phyloP scores from a whole-genome alignment of 2,113 vertebrate genomes.

The Eclectus roratus region DNA sequence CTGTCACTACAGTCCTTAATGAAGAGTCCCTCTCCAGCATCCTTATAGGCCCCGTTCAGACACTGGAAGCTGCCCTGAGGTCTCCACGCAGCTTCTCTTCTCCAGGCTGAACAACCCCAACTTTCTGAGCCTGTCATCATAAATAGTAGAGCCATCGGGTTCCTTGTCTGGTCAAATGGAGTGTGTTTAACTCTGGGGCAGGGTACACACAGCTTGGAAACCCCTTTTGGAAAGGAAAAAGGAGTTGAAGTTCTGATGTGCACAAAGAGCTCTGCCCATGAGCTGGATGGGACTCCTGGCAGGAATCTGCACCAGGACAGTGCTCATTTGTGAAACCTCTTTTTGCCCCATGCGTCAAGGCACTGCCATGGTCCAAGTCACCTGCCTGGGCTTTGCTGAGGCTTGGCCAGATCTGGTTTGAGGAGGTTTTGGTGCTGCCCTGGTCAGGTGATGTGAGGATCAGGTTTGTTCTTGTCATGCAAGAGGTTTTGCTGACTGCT shows the following conservation, averaged over 20 bases:
- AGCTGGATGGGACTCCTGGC: not conserved
- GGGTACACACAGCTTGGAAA: not conserved
- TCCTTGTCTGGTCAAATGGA: not conserved
- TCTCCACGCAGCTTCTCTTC: too few relatives aligned
- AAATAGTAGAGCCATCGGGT: not conserved
- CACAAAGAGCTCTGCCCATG: not conserved
- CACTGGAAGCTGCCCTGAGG: too few relatives aligned
- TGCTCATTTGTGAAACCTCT: accelerated
- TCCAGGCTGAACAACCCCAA: too few relatives aligned
- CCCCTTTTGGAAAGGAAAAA: not conserved
- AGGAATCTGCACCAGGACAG: not conserved
- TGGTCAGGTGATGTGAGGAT: not conserved
- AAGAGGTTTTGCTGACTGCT: not conserved
- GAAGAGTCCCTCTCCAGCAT: too few relatives aligned
- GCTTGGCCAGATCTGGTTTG: not conserved
- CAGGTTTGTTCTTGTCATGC: accelerated
- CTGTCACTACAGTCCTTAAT: too few relatives aligned
- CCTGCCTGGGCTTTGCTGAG: not conserved
- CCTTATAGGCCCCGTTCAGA: too few relatives aligned
- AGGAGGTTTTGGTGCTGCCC: not conserved
- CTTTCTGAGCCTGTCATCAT: too few relatives aligned
- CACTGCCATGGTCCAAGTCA: not conserved
- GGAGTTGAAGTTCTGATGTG: not conserved
- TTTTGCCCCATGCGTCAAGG: not conserved
- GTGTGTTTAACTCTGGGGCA: not conserved